These are phyloP conservation scores for Eumacrocentrus americanus DNA, from an alignment of 2,888 invertebrate species.

Conservation along the genomic window DNA sequence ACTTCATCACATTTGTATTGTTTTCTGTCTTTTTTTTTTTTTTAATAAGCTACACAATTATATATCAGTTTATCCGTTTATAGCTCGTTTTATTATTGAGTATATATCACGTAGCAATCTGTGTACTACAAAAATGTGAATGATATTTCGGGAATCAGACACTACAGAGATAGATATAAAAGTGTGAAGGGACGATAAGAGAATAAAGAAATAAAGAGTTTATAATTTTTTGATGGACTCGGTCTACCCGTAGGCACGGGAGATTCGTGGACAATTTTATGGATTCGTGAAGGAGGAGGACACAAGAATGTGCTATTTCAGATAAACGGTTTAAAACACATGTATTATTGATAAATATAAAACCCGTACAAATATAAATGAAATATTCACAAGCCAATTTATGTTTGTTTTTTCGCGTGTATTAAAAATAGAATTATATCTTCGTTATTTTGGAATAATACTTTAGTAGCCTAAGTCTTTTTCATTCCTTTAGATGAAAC, in stretches of 20 bases:
- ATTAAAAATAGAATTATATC: conserved; percentile 51
- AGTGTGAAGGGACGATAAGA: not conserved
- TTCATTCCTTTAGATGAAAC: conserved; percentile 28
- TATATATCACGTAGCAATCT: not conserved
- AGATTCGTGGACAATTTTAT: not conserved
- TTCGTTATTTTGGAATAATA: conserved; percentile 36
- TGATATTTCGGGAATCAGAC: too few species aligned
- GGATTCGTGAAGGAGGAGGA: not conserved
- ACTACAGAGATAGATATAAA: too few species aligned
- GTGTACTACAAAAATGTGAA: too few species aligned
- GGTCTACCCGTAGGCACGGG: not conserved
- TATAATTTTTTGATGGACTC: too few species aligned
- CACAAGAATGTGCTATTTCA: conserved; percentile 10
- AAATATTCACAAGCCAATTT: conserved; percentile 53
- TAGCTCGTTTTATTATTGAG: not conserved
- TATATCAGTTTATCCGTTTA: not conserved
- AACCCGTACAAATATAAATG: conserved; percentile 55
- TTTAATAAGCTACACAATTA: not conserved
- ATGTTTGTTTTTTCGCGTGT: conserved; percentile 38
- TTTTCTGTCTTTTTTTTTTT: not conserved
- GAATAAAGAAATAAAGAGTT: not conserved
- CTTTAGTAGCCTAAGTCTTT: conserved; percentile 28
- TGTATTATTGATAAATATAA: conserved; percentile 43
- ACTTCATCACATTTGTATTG: not conserved
- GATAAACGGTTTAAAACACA: conserved; percentile 37